Evolutionary conservation across 2,113 vertebrate genomes (phyloP).

Genomic region (Oncorhynchus gorbuscha): DNA sequence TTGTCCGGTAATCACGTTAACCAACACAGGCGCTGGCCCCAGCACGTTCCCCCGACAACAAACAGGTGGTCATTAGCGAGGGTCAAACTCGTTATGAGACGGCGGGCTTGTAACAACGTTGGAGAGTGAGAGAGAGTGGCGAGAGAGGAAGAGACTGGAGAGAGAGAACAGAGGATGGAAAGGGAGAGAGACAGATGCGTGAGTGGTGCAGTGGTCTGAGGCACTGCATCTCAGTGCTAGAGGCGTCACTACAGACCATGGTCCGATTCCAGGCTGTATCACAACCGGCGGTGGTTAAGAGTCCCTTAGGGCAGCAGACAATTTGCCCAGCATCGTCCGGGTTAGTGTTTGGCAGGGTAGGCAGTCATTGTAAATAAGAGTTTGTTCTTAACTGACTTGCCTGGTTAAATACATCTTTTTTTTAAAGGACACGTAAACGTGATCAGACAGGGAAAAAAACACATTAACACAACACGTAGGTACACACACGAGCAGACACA

Average conservation of each 20-base stretch:
- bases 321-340: too few relatives aligned
- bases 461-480: background rate
- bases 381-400: too few relatives aligned
- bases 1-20: constrained; percentile 50
- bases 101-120: background rate
- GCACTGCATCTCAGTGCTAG: too few relatives aligned
- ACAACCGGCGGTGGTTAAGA: too few relatives aligned
- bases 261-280: too few relatives aligned
- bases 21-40: constrained; percentile 45
- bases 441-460: background rate
- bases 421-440: background rate
- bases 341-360: too few relatives aligned
- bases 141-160: background rate
- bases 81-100: constrained; percentile 42
- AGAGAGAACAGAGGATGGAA: background rate
- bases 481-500: constrained; percentile 9
- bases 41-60: constrained; percentile 29
- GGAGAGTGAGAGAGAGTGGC: background rate
- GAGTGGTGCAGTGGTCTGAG: background rate
- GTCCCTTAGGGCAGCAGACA: too few relatives aligned
- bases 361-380: too few relatives aligned
- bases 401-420: too few relatives aligned
- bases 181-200: background rate
- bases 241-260: too few relatives aligned
- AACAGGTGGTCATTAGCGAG: constrained; percentile 60